These are phyloP conservation scores for Ptilorrhoa leucosticta DNA, from an alignment of 2,113 vertebrate species.

Conservation along the genomic window DNA sequence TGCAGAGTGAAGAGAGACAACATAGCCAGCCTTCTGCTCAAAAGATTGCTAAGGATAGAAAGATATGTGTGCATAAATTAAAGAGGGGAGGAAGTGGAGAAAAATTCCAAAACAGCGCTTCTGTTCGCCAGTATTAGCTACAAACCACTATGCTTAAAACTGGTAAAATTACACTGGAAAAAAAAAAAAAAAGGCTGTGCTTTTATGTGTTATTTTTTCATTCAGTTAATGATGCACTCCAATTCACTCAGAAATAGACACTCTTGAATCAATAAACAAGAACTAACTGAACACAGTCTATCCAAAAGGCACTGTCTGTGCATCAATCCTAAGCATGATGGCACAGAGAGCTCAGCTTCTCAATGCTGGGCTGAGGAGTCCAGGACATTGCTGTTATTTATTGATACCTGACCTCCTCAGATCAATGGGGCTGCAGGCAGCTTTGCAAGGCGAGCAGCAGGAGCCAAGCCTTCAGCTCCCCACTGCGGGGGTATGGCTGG, in stretches of 20 bases:
- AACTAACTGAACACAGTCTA: not conserved
- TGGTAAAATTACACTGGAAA: not conserved
- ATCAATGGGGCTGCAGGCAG: fast-evolving
- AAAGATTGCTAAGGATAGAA: not conserved
- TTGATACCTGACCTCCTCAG: fast-evolving
- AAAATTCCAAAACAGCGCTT: constrained; percentile 9
- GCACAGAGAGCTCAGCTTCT: not conserved
- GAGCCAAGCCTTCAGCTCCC: not conserved
- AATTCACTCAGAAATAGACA: not conserved
- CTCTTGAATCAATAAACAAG: not conserved
- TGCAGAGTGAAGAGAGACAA: constrained; percentile 17
- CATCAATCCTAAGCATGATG: not conserved
- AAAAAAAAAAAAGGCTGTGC: not conserved
- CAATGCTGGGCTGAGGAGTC: not conserved
- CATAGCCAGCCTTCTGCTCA: constrained; percentile 20
- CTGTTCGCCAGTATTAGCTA: not conserved
- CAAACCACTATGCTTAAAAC: not conserved
- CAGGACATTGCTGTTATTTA: not conserved
- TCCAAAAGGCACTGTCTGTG: not conserved
- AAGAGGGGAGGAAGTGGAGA: not conserved
- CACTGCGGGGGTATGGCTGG: not conserved
- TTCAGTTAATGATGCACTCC: constrained; percentile 7
- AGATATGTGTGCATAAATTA: not conserved
- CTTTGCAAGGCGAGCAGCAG: not conserved
- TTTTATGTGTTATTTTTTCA: constrained; percentile 19